Evolutionary conservation across 2,888 invertebrate genomes (phyloP), one percentile per base, ranked within the genome.

Genomic region (Desoria tigrina): DNA sequence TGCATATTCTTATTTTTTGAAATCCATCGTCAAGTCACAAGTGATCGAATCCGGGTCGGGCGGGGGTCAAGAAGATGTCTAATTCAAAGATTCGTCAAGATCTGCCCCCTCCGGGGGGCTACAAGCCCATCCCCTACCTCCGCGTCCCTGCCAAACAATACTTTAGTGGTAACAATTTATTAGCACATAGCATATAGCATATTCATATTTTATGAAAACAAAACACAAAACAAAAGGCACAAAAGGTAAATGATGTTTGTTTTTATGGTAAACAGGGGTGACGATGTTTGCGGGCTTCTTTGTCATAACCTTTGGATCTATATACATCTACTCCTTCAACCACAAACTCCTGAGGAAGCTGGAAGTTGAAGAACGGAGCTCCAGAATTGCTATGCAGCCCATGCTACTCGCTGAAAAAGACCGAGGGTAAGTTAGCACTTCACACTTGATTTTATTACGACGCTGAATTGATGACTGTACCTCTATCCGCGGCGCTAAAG

Each of bases 101-200:
- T 82, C 84, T 97, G 86, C 96, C 97, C 78, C 97, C 97, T 69
- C 82, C 85, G 62, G 95, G 95, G 79, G 97, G 97, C 75, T 97
- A 94, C 80, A 84, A 86, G 73, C 85, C 89, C 23, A 89, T 95
- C 72, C 84, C 84, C 54, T 90, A 81, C 78, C 84, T 85, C 75
- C 84, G 92, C 77, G 80, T 89, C 53, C 89, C 90, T 37, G 86
- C 90, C n/a, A 89, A 85, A 81, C 81, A 83, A 68, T 87, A 84
- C 78, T 88, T 90, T 72, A 85, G 84, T 74, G 88, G 90, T 89
- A 82, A 80, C 81, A 77, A 37, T n/a, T n/a, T n/a, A n/a, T n/a
- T n/a, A n/a, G n/a, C n/a, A n/a, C n/a, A n/a, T n/a, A n/a, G n/a
- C n/a, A n/a, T n/a, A n/a, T n/a, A n/a, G n/a, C n/a, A n/a, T n/a